phyloP scores from a whole-genome alignment of 2,113 vertebrate species.

The Pseudopipra pipra region DNA sequence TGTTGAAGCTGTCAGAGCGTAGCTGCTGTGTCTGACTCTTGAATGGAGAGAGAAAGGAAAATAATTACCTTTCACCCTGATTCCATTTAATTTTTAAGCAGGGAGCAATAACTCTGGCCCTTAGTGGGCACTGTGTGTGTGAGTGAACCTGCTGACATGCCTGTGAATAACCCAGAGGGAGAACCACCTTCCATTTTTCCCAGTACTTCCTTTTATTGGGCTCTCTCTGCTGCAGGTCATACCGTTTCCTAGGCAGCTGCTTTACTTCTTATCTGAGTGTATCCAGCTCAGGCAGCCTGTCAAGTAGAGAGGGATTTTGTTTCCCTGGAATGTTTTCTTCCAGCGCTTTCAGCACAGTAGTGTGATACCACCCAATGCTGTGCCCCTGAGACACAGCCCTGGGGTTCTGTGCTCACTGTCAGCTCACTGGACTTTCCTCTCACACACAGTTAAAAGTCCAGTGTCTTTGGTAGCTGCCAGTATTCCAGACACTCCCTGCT shows the following conservation, averaged over 20 bases:
- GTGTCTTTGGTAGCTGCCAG: background rate
- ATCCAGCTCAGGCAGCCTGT: background rate
- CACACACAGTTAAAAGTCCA: background rate
- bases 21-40: background rate
- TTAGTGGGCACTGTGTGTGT: background rate
- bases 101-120: background rate
- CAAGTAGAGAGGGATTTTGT: background rate
- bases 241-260: background rate
- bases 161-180: background rate
- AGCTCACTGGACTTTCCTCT: background rate
- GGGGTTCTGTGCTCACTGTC: background rate
- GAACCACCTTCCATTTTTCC: background rate
- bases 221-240: background rate
- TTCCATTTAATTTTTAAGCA: background rate
- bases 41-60: background rate
- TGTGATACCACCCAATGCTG: background rate
- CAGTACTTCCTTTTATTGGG: background rate
- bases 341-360: background rate
- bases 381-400: background rate
- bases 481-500: constrained; percentile 10
- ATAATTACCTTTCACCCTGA: background rate
- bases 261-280: background rate
- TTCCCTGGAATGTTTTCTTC: background rate
- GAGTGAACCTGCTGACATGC: background rate
- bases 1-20: background rate